Percentiles rank a stretch among this genome's conserved stretches.
Conservation (phyloP, 1,140 invertebrate genomes). For the Caenorhabditis inopinata region DNA sequence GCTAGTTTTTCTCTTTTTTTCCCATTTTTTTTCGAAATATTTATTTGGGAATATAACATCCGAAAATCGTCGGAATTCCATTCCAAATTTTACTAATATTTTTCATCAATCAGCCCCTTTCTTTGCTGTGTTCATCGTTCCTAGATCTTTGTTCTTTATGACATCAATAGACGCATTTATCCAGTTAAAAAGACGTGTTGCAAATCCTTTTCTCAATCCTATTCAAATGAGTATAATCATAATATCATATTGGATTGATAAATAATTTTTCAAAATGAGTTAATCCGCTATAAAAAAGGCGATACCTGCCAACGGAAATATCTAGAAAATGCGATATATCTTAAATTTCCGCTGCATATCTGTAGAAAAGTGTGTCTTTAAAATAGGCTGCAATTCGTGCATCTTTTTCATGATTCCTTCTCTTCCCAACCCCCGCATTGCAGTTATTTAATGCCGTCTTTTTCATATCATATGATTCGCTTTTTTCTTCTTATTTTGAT, state of each 20-base stretch:
- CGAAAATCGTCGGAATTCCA: too few relatives aligned
- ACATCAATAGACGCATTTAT: slow-evolving; percentile 4
- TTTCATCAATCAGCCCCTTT: too few relatives aligned
- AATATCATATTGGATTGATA: neutral
- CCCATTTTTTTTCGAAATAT: neutral
- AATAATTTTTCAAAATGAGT: neutral
- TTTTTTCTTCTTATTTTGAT: neutral
- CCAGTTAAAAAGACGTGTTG: neutral
- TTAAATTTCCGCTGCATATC: neutral
- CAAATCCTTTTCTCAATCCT: neutral
- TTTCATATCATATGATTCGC: slow-evolving; percentile 4
- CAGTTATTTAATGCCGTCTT: neutral
- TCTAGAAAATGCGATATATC: neutral
- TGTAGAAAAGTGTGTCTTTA: neutral
- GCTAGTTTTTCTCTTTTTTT: neutral
- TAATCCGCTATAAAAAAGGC: neutral
- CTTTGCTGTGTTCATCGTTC: neutral
- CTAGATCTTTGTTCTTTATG: neutral
- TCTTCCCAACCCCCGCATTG: neutral
- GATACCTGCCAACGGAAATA: too few relatives aligned
- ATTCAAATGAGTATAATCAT: neutral
- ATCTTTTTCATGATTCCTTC: neutral
- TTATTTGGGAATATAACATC: too few relatives aligned
- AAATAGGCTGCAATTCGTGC: slow-evolving; percentile 4
- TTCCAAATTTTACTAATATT: too few relatives aligned